Evolutionary conservation across 2,113 vertebrate genomes (phyloP).

Genomic region (Hypomesus transpacificus): DNA sequence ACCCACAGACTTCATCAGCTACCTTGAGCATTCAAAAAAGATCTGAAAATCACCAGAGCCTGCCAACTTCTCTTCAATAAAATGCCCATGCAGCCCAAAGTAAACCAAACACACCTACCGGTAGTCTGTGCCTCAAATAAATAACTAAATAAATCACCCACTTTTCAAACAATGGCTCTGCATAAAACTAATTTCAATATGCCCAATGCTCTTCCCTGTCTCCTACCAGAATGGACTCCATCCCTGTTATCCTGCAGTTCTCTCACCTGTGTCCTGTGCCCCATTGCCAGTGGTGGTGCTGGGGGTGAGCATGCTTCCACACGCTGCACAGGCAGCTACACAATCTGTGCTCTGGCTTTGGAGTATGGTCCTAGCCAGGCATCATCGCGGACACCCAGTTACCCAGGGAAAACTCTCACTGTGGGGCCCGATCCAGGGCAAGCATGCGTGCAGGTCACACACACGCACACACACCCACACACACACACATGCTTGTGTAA

Average conservation of each 20-base stretch:
- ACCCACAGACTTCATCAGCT: background rate
- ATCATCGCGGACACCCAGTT: slow-evolving; percentile 55
- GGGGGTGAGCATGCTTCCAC: slow-evolving; percentile 71
- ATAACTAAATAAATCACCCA: slow-evolving; percentile 16
- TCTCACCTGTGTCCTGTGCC: slow-evolving; percentile 72
- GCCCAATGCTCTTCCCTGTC: background rate
- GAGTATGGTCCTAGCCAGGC: slow-evolving; percentile 48
- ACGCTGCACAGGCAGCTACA: slow-evolving; percentile 22
- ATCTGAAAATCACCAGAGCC: slow-evolving; percentile 39
- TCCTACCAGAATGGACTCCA: background rate
- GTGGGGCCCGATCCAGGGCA: slow-evolving; percentile 36
- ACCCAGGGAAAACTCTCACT: slow-evolving; percentile 53
- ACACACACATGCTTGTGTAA: too few relatives aligned
- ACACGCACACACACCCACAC: slow-evolving; percentile 6
- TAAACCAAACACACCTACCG: background rate
- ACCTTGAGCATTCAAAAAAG: too few relatives aligned
- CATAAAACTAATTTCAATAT: slow-evolving; percentile 21
- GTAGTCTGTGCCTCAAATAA: slow-evolving; percentile 10
- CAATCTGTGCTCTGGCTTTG: slow-evolving; percentile 45
- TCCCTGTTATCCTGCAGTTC: slow-evolving; percentile 15
- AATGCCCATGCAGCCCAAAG: slow-evolving; percentile 16
- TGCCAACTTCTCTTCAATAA: slow-evolving; percentile 32
- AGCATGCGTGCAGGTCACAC: slow-evolving; percentile 7
- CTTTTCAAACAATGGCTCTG: background rate
- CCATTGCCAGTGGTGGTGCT: slow-evolving; percentile 61